Percentiles rank a stretch among this genome's conserved stretches.
Conservation (phyloP, 2,888 invertebrate species). For the Ormia ochracea region DNA sequence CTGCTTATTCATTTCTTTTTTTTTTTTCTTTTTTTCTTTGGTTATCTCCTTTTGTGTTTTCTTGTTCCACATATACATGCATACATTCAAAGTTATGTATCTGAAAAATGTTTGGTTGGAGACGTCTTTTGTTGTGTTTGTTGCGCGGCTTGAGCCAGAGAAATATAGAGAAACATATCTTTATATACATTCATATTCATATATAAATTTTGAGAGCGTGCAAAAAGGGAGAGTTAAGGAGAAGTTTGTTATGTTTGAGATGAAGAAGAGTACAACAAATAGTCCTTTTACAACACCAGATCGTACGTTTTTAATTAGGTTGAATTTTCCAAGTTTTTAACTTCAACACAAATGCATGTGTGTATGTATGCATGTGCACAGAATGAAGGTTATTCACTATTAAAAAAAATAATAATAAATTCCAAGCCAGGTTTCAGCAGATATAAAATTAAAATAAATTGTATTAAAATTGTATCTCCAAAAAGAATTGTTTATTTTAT, state of each 20-base stretch:
- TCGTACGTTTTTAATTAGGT: not conserved
- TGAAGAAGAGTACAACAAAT: not conserved
- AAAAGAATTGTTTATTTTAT: too few relatives aligned
- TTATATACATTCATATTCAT: too few relatives aligned
- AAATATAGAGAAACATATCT: too few relatives aligned
- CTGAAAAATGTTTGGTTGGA: not conserved
- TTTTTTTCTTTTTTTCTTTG: slow-evolving; percentile 10
- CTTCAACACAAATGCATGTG: too few relatives aligned
- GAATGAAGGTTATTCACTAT: too few relatives aligned
- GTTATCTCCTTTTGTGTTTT: slow-evolving; percentile 14
- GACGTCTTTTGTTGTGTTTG: not conserved
- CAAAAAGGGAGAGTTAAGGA: slow-evolving; percentile 18
- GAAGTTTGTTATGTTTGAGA: slow-evolving; percentile 11
- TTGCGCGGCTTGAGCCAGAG: slow-evolving; percentile 20
- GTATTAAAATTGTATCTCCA: too few relatives aligned
- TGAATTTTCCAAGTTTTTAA: not conserved
- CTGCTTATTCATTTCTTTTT: slow-evolving; percentile 22
- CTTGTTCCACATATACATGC: not conserved
- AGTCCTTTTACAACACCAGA: slow-evolving; percentile 15
- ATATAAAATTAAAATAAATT: too few relatives aligned
- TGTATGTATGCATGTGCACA: too few relatives aligned
- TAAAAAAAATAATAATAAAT: too few relatives aligned
- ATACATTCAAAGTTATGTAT: not conserved
- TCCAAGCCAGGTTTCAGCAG: too few relatives aligned
- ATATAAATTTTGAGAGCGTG: not conserved